Conservation (phyloP, 1,140 invertebrate species). For the Acromyrmex echinatior region DNA sequence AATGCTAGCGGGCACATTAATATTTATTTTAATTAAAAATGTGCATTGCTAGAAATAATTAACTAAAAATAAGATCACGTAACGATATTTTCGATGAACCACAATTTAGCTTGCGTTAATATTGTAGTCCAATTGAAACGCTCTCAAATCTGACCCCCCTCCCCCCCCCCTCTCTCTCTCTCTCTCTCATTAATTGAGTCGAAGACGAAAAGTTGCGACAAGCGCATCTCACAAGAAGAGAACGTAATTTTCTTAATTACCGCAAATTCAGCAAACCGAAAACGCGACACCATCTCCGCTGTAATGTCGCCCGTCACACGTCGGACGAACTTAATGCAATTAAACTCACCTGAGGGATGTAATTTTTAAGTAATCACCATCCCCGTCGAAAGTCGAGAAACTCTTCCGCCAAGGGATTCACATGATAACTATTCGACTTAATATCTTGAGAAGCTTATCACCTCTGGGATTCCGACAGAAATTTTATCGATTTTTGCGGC, state of each 20-base stretch:
- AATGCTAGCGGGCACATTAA: not conserved
- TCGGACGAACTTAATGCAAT: conserved; percentile 39
- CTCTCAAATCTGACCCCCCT: not conserved
- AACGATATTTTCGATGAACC: not conserved
- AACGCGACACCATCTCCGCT: conserved; percentile 21
- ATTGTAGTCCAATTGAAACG: not conserved
- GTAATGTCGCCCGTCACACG: conserved; percentile 19
- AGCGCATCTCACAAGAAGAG: not conserved
- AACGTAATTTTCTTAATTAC: conserved; percentile 63
- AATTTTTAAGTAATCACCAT: conserved; percentile 60
- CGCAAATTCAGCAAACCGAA: conserved; percentile 48
- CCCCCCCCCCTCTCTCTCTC: too few relatives aligned
- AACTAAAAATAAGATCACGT: not conserved
- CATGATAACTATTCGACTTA: conserved; percentile 13
- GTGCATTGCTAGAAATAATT: not conserved
- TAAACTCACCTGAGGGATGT: conserved; percentile 46
- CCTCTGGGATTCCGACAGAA: not conserved
- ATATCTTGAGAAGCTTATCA: conserved; percentile 33
- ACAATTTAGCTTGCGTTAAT: conserved; percentile 21
- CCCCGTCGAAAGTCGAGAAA: conserved; percentile 26
- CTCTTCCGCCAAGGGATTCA: not conserved
- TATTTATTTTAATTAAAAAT: not conserved
- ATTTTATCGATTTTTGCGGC: conserved; percentile 19
- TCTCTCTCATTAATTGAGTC: not conserved
- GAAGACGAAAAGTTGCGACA: conserved; percentile 41